Percentiles rank a stretch among this genome's conserved stretches.
phyloP scores from a whole-genome alignment of 2,113 vertebrate genomes.

The Malaclemys terrapin region DNA sequence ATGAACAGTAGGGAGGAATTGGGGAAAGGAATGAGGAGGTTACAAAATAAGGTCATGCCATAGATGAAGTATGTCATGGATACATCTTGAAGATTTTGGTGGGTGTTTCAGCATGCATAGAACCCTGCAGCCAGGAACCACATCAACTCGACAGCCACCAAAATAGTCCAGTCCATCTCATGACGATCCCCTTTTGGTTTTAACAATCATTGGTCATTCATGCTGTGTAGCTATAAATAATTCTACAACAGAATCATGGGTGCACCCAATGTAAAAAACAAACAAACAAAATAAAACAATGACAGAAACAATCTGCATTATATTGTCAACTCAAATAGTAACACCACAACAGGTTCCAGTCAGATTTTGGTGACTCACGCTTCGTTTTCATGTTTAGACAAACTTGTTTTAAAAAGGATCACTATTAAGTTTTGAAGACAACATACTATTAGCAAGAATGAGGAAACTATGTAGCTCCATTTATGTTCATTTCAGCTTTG shows the following conservation, averaged over 20 bases:
- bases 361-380: no score
- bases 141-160: neutral
- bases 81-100: no score
- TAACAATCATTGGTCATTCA: conserved; percentile 54
- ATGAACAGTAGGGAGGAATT: neutral
- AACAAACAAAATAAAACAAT: no score
- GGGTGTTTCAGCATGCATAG: neutral
- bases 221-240: conserved; percentile 68
- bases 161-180: no score
- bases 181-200: conserved; percentile 7
- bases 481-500: conserved; percentile 13
- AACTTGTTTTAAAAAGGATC: conserved; percentile 11
- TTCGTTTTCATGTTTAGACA: no score
- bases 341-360: no score
- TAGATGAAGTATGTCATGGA: neutral
- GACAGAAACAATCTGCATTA: no score
- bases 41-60: neutral
- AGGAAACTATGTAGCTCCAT: neutral
- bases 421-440: conserved; percentile 20
- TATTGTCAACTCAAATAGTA: no score
- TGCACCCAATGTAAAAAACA: neutral
- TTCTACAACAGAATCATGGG: conserved; percentile 55
- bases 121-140: conserved; percentile 34
- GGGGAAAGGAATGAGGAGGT: neutral
- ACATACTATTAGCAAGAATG: neutral